A percentile compares a stretch with the other conserved stretches of the same genome.
phyloP scores from a whole-genome alignment of 2,888 invertebrate genomes.

The Eristalis intricaria region DNA sequence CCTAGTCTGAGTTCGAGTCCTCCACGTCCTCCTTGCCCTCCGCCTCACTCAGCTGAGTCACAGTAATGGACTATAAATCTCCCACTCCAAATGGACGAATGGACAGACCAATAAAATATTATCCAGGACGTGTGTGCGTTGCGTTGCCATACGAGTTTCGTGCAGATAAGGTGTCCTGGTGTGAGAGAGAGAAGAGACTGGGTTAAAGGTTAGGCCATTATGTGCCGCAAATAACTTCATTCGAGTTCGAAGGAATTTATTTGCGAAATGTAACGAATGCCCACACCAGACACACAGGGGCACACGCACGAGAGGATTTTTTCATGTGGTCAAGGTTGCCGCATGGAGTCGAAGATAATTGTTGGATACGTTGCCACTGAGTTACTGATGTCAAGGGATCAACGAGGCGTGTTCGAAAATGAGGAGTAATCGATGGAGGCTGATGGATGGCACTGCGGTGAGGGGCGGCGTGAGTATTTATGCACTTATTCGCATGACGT shows the following conservation, averaged over 20 bases:
- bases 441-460: too few species aligned
- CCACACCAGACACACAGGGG: not conserved
- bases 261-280: not conserved
- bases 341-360: not conserved
- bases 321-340: not conserved
- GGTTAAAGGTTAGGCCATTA: constrained; percentile 5
- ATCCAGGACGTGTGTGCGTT: constrained; percentile 35
- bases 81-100: constrained; percentile 56
- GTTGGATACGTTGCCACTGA: not conserved
- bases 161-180: not conserved
- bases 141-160: constrained; percentile 13
- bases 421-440: too few species aligned
- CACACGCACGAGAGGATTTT: not conserved
- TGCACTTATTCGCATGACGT: not conserved
- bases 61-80: constrained; percentile 66
- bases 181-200: not conserved
- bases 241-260: constrained; percentile 14
- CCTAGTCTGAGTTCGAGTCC: not conserved
- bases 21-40: not conserved
- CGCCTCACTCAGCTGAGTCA: constrained; percentile 13
- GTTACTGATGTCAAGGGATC: not conserved
- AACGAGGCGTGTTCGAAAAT: too few species aligned
- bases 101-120: constrained; percentile 61
- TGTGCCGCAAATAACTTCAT: constrained; percentile 12
- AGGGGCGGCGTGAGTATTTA: not conserved